Base-by-base conservation (phyloP, 2,888 invertebrate genomes). In the Pseudococcus longispinus region DNA sequence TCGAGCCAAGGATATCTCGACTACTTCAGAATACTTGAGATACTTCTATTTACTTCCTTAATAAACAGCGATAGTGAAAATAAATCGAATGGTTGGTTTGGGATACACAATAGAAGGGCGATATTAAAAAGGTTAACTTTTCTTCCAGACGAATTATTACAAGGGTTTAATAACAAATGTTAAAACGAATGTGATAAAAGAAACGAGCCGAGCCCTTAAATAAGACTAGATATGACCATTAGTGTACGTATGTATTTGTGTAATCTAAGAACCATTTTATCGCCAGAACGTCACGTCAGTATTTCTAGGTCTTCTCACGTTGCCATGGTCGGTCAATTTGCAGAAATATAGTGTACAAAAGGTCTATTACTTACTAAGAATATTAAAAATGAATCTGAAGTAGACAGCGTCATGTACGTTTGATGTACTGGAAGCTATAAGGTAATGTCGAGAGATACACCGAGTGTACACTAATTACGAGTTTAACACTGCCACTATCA, bases 381-480 rank as follows among this genome's bases (percentile, higher is more conserved):
- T 80, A 80, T 42, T 70, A 29, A 70, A 9, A 42, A 18, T 3
- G 20, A 42, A 42, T 37, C 13, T 77, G 29, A 42, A 42, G 77
- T 20, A 42, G 20, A 42, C 77, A 80, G 77, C 77, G 77, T 80
- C 77, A 80, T 80, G 77, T 80, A 80, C 42, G 32, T 37, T 77
- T 80, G 4, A 20, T 80, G 42, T 80, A n/a, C 20, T 80, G 77
- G 20, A 42, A 80, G 37, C 29, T 80, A 29, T 29, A 18, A 70
- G 6, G 70, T 8, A 42, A 6, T 37, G 1, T 20, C 20, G 13
- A 42, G 18, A 42, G 15, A 4, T 20, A 42, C 70, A 70, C 70
- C 32, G 70, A 29, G 13, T 29, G 29, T 29, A 26, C 13, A 29
- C 70, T 0, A 32, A 70, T 18, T 29, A 70, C 70, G 18, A 70